A percentile compares a stretch with the other conserved stretches of the same genome.
phyloP scores from a whole-genome alignment of 2,797 vertebrate species.

The Hippoglossus hippoglossus region DNA sequence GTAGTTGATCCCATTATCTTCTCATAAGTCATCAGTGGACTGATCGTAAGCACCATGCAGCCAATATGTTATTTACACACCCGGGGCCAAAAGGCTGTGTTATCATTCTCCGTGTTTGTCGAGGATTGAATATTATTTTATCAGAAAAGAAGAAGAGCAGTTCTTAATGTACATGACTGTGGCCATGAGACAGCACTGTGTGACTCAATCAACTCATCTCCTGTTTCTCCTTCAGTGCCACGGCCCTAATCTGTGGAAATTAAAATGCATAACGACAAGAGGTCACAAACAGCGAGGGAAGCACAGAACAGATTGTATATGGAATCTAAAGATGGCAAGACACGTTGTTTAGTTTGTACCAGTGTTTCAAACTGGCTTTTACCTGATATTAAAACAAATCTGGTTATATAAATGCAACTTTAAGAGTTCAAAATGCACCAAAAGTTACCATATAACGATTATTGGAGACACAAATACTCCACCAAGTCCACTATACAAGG shows the following conservation, averaged over 20 bases:
- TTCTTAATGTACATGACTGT: background rate
- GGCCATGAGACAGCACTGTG: constrained; percentile 14
- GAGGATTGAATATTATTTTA: constrained; percentile 2
- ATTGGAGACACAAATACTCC: background rate
- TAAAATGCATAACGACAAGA: constrained; percentile 25
- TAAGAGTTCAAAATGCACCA: background rate
- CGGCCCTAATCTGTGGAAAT: constrained; percentile 34
- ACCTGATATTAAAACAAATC: too few species aligned
- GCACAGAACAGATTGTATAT: too few species aligned
- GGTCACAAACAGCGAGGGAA: background rate
- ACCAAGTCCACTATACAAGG: constrained; percentile 12
- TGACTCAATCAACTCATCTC: constrained; percentile 26
- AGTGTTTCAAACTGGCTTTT: constrained; percentile 2
- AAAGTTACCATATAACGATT: constrained; percentile 1
- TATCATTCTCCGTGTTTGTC: constrained; percentile 8
- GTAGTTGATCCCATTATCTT: constrained; percentile 3
- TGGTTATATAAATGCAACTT: background rate
- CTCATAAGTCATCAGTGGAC: constrained; percentile 22
- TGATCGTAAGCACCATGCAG: background rate
- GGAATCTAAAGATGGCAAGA: constrained; percentile 1
- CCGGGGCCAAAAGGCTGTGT: background rate
- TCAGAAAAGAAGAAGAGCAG: constrained; percentile 1
- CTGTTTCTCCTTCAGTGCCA: background rate
- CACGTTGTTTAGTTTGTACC: background rate
- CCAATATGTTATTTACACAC: constrained; percentile 24